A percentile compares a stretch with the other conserved stretches of the same genome.
These are phyloP conservation scores for Parapsyche elsis DNA, from an alignment of 1,140 invertebrate species.

Conservation along the genomic window DNA sequence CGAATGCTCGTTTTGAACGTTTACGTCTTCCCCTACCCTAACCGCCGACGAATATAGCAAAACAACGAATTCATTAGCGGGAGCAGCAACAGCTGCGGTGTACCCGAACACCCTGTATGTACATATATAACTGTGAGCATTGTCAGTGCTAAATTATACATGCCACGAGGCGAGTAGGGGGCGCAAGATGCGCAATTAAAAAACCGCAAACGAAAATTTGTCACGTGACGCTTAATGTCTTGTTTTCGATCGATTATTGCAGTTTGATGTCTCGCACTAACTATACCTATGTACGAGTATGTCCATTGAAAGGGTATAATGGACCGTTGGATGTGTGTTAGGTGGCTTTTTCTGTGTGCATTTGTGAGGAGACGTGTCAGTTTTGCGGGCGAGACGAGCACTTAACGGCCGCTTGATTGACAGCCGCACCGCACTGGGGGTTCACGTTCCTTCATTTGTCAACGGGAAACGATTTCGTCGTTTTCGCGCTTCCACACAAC, in stretches of 20 bases:
- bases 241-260: not conserved
- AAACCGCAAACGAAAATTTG: not conserved
- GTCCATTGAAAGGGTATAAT: not conserved
- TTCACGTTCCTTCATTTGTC: slow-evolving; percentile 18
- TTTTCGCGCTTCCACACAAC: no score
- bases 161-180: not conserved
- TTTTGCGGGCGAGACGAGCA: not conserved
- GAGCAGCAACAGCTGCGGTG: not conserved
- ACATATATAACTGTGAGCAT: not conserved
- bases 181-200: not conserved
- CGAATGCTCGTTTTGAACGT: not conserved
- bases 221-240: not conserved
- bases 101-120: slow-evolving; percentile 4
- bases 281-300: not conserved
- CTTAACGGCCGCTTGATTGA: slow-evolving; percentile 15
- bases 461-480: not conserved
- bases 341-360: not conserved
- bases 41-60: slow-evolving; percentile 17
- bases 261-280: not conserved
- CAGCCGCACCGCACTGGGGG: not conserved
- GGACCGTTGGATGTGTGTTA: not conserved
- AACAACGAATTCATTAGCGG: slow-evolving; percentile 15
- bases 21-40: not conserved
- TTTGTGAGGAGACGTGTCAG: not conserved
- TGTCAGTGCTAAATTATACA: slow-evolving; percentile 4